Conservation (phyloP, 2,888 invertebrate genomes). For the Omphaloscelis lunosa region DNA sequence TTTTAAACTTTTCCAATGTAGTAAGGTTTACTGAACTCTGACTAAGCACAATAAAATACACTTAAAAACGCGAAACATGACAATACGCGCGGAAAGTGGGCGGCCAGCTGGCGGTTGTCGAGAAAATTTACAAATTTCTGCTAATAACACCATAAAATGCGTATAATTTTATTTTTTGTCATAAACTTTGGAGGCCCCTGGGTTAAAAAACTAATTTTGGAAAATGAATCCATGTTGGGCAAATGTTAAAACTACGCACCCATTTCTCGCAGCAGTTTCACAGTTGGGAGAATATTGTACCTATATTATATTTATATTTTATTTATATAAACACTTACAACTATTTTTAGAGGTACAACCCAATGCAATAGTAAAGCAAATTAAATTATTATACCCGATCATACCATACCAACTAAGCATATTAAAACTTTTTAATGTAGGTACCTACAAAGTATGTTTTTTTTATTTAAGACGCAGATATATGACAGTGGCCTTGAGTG, state of each 20-base stretch:
- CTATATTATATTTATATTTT: too few relatives aligned
- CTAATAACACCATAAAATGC: slow-evolving; percentile 79
- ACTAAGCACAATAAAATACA: slow-evolving; percentile 75
- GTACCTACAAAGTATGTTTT: background rate
- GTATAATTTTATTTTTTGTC: slow-evolving; percentile 57
- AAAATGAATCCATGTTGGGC: slow-evolving; percentile 23
- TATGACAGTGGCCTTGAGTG: too few relatives aligned
- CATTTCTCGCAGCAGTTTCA: background rate
- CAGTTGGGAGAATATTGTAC: background rate
- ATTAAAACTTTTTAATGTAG: too few relatives aligned
- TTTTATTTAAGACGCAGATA: too few relatives aligned
- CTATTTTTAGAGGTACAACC: too few relatives aligned
- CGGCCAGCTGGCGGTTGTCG: slow-evolving; percentile 71
- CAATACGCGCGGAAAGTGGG: slow-evolving; percentile 72
- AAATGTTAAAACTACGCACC: background rate
- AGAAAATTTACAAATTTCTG: slow-evolving; percentile 80
- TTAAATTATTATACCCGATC: too few relatives aligned
- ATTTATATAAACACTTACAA: too few relatives aligned
- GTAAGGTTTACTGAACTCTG: slow-evolving; percentile 70
- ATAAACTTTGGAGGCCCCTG: slow-evolving; percentile 13
- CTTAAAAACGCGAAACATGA: slow-evolving; percentile 73
- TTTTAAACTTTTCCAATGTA: slow-evolving; percentile 57
- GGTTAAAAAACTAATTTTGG: slow-evolving; percentile 12
- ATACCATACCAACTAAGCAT: too few relatives aligned
- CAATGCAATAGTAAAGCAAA: too few relatives aligned